These are phyloP conservation scores for Cichlasoma orientale DNA, from an alignment of 2,797 vertebrate species.

Conservation along the genomic window DNA sequence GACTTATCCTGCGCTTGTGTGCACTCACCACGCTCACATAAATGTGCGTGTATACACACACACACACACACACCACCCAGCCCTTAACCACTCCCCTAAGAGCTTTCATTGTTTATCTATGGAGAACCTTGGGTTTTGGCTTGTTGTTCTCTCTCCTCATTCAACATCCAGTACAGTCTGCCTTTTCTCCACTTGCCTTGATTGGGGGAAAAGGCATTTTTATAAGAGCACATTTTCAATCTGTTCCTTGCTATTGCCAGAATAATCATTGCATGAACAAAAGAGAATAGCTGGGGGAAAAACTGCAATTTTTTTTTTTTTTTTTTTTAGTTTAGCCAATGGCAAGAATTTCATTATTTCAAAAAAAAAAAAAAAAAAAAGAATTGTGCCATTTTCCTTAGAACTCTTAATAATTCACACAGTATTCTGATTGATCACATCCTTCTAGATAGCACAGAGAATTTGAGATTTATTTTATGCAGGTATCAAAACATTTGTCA, in stretches of 20 bases:
- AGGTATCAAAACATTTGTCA: conserved; percentile 1
- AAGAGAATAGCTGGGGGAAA: neutral
- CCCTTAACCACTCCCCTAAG: conserved; percentile 44
- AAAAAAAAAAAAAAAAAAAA: neutral
- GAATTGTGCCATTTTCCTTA: conserved; percentile 34
- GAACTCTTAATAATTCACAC: conserved; percentile 9
- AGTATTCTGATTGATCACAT: conserved; percentile 24
- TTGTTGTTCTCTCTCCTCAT: conserved; percentile 72
- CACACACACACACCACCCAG: conserved; percentile 18
- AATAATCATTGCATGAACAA: conserved; percentile 39
- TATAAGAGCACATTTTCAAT: conserved; percentile 34
- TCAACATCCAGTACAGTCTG: conserved; percentile 67
- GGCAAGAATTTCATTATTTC: neutral
- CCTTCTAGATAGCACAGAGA: conserved; percentile 5
- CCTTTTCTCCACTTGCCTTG: conserved; percentile 64
- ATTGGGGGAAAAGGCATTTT: conserved; percentile 52
- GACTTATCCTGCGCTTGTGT: conserved; percentile 31
- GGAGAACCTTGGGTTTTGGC: conserved; percentile 70
- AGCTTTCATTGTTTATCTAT: conserved; percentile 74
- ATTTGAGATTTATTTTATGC: conserved; percentile 1
- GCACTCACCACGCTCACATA: conserved; percentile 20
- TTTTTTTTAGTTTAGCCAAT: conserved; percentile 10
- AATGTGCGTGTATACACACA: neutral
- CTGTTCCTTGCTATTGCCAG: neutral
- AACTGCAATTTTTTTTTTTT: conserved; percentile 16